Base-by-base conservation (phyloP, 2,888 invertebrate species). In the Macaria notata region DNA sequence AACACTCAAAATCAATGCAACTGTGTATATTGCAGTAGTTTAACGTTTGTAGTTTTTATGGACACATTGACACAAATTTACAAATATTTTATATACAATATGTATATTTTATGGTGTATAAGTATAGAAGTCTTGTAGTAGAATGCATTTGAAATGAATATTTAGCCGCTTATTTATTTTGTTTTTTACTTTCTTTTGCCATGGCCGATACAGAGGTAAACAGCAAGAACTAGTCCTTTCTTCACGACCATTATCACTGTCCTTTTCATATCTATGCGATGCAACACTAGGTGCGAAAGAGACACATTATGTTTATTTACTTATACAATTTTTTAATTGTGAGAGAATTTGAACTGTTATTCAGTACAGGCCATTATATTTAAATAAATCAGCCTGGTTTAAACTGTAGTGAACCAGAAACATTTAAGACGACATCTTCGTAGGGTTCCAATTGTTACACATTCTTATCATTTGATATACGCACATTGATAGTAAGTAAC, bases 141-240 rank as follows among this genome's bases (percentile, higher is more conserved):
- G 64, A 68, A 66, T 66, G 67, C 45, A 19, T 51, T 56, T 62
- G 49, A 64, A 45, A 63, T 57, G 39, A 59, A 56, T 70, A 49
- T 50, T 9, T 50, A 72, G 69, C 58, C 61, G 75, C 75, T 78
- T 82, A 81, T 77, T 72, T 72, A 75, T 67, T 68, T 59, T 73
- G 73, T 64, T 64, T 70, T 76, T 83, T 78, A 78, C 77, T 79
- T 79, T 81, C 70, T 79, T 80, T 84, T 78, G 81, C 88, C 79
- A 79, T 84, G 83, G 86, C 87, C 79, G 88, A 83, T 75, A 73
- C 87, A 91, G 91, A 91, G 91, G 91, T 91, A 91, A 90, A 79
- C 65, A 72, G 65, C 63, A 64, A 76, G 59, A 73, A 71, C 51
- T 75, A 70, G 72, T 63, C 72, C 66, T 62, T 70, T 73, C 48